Evolutionary conservation across 2,797 vertebrate genomes (phyloP), one percentile per base, ranked within the genome.

Genomic region (Danio aesculapii): DNA sequence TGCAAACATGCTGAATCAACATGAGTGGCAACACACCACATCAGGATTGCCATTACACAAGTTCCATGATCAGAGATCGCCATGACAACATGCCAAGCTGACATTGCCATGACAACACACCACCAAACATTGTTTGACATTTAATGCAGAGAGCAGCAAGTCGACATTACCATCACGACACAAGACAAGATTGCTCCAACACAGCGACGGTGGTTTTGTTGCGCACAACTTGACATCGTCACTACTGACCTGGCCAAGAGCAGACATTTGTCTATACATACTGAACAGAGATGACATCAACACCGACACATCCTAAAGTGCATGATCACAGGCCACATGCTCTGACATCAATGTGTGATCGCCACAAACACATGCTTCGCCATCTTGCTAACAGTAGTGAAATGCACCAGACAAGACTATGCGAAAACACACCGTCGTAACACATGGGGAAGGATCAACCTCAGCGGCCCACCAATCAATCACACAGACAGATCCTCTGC

Each of bases 371-470:
- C 70, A 85, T 77, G 74, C 77, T 66, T 72, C 59, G 41, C 63
- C 64, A 57, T 59, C 77, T 64, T 58, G 72, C 73, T 77, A 55
- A 72, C 67, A 30, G 14, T 77, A 76, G 61, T 17, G 67, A 84
- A 84, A 52, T 8, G 47, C 81, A 81, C 64, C 64, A 66, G 62
- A 77, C 67, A 62, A 70, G 77, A 73, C 79, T 50, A 12, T 49
- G 82, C 61, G 21, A 57, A 79, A 86, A 79, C 67, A 84, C 58
- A 71, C 77, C 83, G 81, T 44, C 67, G 75, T 79, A 78, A 83
- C 86, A 95, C 92, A 94, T 16, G 63, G 92, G 30, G 92, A 94
- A 93, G 94, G 93, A 30, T 30, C 30, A 3, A 92, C 69, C 90
- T 85, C 91, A 87, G 90, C 88, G 58, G 88, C 87, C 92, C 91